Conservation (phyloP, 2,113 vertebrate genomes). For the Colaptes auratus region DNA sequence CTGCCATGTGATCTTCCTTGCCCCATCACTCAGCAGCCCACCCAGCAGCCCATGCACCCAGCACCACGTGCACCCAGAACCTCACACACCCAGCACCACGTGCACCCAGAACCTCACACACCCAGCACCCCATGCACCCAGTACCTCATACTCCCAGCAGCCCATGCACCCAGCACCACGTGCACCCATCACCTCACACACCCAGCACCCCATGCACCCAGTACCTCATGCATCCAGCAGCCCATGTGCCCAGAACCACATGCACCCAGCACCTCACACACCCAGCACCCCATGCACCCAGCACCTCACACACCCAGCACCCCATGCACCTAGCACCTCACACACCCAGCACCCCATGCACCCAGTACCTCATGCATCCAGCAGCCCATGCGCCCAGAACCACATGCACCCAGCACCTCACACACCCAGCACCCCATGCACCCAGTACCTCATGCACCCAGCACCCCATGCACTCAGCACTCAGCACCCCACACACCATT, state of each 20-base stretch:
- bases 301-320: accelerated
- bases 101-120: no score
- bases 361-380: neutral
- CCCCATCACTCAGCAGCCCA: neutral
- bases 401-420: accelerated
- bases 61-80: neutral
- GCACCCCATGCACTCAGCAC: neutral
- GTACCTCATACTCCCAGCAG: no score
- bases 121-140: no score
- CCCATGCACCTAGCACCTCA: accelerated
- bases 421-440: accelerated
- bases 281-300: neutral
- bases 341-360: no score
- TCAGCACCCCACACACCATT: no score
- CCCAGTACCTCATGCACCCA: neutral
- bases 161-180: no score
- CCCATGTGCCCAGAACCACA: no score
- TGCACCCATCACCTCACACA: no score
- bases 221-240: no score
- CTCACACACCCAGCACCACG: no score
- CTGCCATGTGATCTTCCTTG: neutral
- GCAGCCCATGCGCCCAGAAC: neutral
- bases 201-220: no score
- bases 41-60: neutral
- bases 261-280: accelerated